Conservation (phyloP, 2,888 invertebrate species). For the Lobophora halterata region DNA sequence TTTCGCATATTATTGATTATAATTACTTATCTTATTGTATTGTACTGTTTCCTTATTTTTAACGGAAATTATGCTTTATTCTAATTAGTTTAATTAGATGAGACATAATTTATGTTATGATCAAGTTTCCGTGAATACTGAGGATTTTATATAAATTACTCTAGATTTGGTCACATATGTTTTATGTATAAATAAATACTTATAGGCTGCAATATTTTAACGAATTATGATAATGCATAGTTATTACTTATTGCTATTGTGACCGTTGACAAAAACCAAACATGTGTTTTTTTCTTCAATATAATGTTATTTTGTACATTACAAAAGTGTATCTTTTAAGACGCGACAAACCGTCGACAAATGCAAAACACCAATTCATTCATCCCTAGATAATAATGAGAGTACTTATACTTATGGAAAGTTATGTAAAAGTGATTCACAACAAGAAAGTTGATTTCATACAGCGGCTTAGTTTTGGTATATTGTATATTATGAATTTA, state of each 20-base stretch:
- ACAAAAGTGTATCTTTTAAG: slow-evolving; percentile 32
- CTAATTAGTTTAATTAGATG: slow-evolving; percentile 51
- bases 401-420: slow-evolving; percentile 73
- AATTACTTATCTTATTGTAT: slow-evolving; percentile 35
- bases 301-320: slow-evolving; percentile 34
- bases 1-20: slow-evolving; percentile 51
- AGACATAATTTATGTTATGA: slow-evolving; percentile 42
- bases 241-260: slow-evolving; percentile 56
- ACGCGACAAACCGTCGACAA: slow-evolving; percentile 20
- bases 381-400: slow-evolving; percentile 44
- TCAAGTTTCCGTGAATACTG: slow-evolving; percentile 43
- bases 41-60: slow-evolving; percentile 57
- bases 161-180: slow-evolving; percentile 43
- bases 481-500: slow-evolving; percentile 73
- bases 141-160: slow-evolving; percentile 48
- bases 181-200: slow-evolving; percentile 45
- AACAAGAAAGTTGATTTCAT: slow-evolving; percentile 39
- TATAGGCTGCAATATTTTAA: slow-evolving; percentile 61
- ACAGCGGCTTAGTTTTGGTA: slow-evolving; percentile 35
- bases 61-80: slow-evolving; percentile 56
- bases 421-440: slow-evolving; percentile 51
- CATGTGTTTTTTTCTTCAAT: slow-evolving; percentile 28
- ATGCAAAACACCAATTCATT: slow-evolving; percentile 28
- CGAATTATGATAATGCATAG: slow-evolving; percentile 48
- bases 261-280: slow-evolving; percentile 39